Evolutionary conservation across 2,797 vertebrate genomes (phyloP).

Genomic region (Benthosema pterotum): DNA sequence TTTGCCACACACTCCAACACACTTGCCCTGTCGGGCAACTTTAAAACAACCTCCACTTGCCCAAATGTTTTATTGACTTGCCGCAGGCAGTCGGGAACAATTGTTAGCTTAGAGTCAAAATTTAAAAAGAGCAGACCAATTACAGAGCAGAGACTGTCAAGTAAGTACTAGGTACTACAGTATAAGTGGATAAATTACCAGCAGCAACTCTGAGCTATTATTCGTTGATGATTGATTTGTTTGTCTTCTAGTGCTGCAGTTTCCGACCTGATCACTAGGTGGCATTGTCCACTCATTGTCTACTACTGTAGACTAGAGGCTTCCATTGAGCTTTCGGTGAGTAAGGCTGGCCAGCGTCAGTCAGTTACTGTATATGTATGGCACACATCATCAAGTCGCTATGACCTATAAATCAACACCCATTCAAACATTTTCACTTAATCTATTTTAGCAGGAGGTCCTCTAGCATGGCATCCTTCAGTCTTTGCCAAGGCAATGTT

Average conservation of each 20-base stretch:
- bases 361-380: slow-evolving; percentile 6
- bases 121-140: too few species aligned
- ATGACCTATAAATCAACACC: slow-evolving; percentile 4
- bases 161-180: too few species aligned
- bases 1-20: too few species aligned
- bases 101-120: too few species aligned
- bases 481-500: background rate
- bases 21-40: too few species aligned
- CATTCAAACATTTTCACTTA: background rate
- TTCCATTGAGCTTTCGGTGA: slow-evolving; percentile 29
- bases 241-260: slow-evolving; percentile 18
- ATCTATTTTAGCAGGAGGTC: background rate
- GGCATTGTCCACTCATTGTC: slow-evolving; percentile 43
- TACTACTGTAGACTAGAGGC: slow-evolving; percentile 5
- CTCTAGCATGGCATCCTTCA: background rate
- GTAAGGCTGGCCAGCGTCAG: background rate
- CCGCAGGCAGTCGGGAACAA: too few species aligned
- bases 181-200: too few species aligned
- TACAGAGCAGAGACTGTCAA: too few species aligned
- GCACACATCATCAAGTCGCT: background rate
- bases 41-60: too few species aligned
- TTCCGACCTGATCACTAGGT: slow-evolving; percentile 53
- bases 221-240: too few species aligned
- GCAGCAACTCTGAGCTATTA: too few species aligned
- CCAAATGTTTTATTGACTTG: too few species aligned